phyloP scores from a whole-genome alignment of 2,888 invertebrate species.

The Lycaena phlaeas region DNA sequence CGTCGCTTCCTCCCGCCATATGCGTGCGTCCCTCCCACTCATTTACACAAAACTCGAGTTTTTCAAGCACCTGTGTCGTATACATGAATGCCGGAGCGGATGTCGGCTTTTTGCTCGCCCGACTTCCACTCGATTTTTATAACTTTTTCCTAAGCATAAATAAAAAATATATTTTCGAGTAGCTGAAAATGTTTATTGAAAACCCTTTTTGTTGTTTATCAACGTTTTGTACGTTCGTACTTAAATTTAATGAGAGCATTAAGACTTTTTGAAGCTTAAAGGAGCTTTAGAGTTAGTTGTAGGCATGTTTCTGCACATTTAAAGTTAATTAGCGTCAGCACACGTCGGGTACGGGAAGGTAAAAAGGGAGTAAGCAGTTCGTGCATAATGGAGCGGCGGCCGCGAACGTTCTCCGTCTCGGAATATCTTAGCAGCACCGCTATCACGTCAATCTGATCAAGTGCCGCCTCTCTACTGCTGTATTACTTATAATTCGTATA shows the following conservation, averaged over 20 bases:
- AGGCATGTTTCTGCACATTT: background rate
- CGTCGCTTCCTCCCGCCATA: conserved; percentile 65
- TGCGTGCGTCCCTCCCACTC: conserved; percentile 56
- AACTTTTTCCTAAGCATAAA: conserved; percentile 16
- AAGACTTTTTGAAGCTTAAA: background rate
- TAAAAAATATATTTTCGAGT: conserved; percentile 6
- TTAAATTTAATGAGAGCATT: background rate
- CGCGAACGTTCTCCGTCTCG: conserved; percentile 42
- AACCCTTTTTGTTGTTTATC: background rate
- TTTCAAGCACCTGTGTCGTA: conserved; percentile 61
- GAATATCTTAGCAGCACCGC: conserved; percentile 54
- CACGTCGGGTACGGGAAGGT: conserved; percentile 28
- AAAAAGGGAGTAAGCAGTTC: conserved; percentile 33
- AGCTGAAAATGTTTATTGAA: conserved; percentile 3
- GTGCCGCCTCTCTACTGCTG: conserved; percentile 24
- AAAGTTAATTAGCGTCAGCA: conserved; percentile 15
- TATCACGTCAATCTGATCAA: conserved; percentile 34
- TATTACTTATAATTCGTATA: conserved; percentile 5
- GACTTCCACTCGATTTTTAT: conserved; percentile 22
- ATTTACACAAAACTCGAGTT: conserved; percentile 69
- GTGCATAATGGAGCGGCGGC: conserved; percentile 51
- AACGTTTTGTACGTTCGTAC: too few species aligned
- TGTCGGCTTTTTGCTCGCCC: conserved; percentile 36
- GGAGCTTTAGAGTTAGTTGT: too few species aligned
- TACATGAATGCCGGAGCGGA: conserved; percentile 35